Conservation (phyloP, 2,113 vertebrate genomes). For the Casuarius casuarius region DNA sequence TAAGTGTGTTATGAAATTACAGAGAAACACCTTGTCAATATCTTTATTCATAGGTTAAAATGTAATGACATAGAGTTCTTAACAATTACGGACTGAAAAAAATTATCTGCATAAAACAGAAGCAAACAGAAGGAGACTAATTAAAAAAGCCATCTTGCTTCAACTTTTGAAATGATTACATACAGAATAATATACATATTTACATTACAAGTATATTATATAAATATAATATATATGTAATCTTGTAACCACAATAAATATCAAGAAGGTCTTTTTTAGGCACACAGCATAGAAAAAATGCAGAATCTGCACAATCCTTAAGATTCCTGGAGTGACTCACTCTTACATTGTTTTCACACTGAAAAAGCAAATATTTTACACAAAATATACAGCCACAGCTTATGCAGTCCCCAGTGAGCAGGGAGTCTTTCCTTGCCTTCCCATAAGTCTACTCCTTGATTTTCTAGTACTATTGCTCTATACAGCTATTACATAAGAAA, state of each 20-base stretch:
- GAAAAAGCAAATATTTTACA: slow-evolving; percentile 79
- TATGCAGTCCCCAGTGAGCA: slow-evolving; percentile 57
- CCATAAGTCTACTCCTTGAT: slow-evolving; percentile 67
- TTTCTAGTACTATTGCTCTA: slow-evolving; percentile 76
- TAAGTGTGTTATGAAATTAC: not conserved
- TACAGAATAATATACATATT: slow-evolving; percentile 85
- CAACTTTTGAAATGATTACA: slow-evolving; percentile 73
- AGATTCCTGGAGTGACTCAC: slow-evolving; percentile 76
- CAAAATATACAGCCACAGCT: slow-evolving; percentile 72
- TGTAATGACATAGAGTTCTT: slow-evolving; percentile 77
- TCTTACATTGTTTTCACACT: slow-evolving; percentile 75
- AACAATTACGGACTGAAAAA: slow-evolving; percentile 74
- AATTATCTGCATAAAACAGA: slow-evolving; percentile 75
- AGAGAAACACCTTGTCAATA: slow-evolving; percentile 31
- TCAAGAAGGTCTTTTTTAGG: slow-evolving; percentile 85
- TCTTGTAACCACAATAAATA: slow-evolving; percentile 91
- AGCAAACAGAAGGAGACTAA: slow-evolving; percentile 74
- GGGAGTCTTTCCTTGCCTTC: not conserved
- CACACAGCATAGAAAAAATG: slow-evolving; percentile 85
- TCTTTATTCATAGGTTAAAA: slow-evolving; percentile 81
- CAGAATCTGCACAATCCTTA: slow-evolving; percentile 79
- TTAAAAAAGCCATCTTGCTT: slow-evolving; percentile 77
- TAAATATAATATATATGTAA: slow-evolving; percentile 91
- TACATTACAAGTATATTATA: slow-evolving; percentile 91
- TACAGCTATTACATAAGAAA: slow-evolving; percentile 81